Evolutionary conservation across 2,113 vertebrate genomes (phyloP).

Genomic region (Todiramphus saurophagus): DNA sequence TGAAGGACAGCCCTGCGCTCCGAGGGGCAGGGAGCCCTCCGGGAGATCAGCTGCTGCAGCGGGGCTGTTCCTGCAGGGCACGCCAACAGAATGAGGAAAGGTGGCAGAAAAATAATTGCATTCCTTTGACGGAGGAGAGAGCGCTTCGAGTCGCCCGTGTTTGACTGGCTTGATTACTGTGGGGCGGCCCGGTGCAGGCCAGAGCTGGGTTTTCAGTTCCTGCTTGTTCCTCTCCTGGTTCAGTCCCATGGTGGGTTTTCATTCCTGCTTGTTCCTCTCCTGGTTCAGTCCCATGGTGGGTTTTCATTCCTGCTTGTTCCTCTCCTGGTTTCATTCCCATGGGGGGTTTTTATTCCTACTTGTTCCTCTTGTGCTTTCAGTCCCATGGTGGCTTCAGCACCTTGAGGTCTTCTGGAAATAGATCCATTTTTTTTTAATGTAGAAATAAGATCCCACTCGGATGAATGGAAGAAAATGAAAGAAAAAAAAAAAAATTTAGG

Average conservation of each 20-base stretch:
- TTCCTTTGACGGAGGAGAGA: conserved; percentile 39
- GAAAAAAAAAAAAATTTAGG: too few relatives aligned
- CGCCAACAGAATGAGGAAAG: not conserved
- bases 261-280: too few relatives aligned
- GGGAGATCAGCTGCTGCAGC: not conserved
- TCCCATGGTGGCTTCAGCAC: not conserved
- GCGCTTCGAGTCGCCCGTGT: not conserved
- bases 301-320: too few relatives aligned
- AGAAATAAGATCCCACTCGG: not conserved
- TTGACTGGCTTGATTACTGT: conserved; percentile 27
- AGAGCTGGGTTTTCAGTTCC: not conserved
- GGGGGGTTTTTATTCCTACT: too few relatives aligned
- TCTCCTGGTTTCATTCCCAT: too few relatives aligned
- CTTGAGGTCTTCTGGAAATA: not conserved
- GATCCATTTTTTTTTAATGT: not conserved
- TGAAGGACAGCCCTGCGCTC: too few relatives aligned
- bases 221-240: too few relatives aligned
- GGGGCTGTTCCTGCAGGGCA: not conserved
- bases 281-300: too few relatives aligned
- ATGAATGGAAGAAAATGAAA: not conserved
- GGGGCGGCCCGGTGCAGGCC: not conserved
- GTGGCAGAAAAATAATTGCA: conserved; percentile 41
- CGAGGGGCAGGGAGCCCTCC: not conserved
- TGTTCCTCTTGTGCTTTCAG: too few relatives aligned
- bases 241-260: too few relatives aligned